phyloP scores from a whole-genome alignment of 2,888 invertebrate species.

The Macaria liturata region DNA sequence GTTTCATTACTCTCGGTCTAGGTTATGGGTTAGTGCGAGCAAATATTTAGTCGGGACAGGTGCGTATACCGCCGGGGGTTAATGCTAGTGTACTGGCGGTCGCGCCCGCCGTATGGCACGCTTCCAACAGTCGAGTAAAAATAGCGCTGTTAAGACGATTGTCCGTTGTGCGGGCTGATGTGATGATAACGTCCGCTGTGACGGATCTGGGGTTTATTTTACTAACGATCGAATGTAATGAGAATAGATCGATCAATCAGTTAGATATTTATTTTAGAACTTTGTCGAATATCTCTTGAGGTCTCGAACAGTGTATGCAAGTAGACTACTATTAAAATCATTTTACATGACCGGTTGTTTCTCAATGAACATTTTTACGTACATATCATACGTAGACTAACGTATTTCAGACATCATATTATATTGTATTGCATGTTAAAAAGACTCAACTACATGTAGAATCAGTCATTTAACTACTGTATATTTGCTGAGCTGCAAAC shows the following conservation, averaged over 20 bases:
- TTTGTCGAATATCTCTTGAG: no score
- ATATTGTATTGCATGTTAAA: no score
- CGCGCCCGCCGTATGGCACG: slow-evolving; percentile 80
- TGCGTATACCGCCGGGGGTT: slow-evolving; percentile 80
- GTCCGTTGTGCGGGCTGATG: slow-evolving; percentile 62
- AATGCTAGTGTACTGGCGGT: slow-evolving; percentile 85
- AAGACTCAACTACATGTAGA: no score
- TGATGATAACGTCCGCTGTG: slow-evolving; percentile 64
- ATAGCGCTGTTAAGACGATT: slow-evolving; percentile 77
- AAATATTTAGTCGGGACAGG: slow-evolving; percentile 62
- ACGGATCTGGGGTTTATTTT: slow-evolving; percentile 37
- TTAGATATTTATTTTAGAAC: no score
- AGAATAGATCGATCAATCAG: slow-evolving; percentile 2
- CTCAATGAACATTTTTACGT: no score
- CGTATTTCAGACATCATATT: no score
- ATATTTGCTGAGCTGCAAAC: background rate
- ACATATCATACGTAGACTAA: no score
- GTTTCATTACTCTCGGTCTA: slow-evolving; percentile 65
- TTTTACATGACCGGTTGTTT: no score
- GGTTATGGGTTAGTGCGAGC: slow-evolving; percentile 53
- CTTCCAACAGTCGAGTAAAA: slow-evolving; percentile 76
- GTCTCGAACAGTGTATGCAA: no score
- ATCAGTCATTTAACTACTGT: no score
- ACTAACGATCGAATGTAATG: slow-evolving; percentile 8
- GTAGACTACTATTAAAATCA: no score